A percentile compares a stretch with the other conserved stretches of the same genome.
phyloP scores from a whole-genome alignment of 2,888 invertebrate species.

The Sesamia inferens region DNA sequence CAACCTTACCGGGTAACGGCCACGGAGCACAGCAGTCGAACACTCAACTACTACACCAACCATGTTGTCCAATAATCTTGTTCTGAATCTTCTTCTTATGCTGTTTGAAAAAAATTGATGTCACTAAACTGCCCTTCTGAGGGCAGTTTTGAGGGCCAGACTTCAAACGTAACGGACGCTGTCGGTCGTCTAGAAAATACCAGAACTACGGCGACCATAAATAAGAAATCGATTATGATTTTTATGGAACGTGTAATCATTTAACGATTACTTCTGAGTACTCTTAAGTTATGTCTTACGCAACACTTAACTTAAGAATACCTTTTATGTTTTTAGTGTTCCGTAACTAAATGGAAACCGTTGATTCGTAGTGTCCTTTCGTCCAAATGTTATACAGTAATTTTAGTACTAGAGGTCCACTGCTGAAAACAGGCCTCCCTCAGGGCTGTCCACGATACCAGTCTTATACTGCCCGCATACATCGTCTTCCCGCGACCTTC shows the following conservation, averaged over 20 bases:
- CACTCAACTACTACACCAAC: no score
- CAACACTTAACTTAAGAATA: conserved; percentile 3
- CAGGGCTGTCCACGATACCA: no score
- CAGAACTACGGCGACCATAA: conserved; percentile 16
- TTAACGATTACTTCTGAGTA: conserved; percentile 30
- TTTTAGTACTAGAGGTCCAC: no score
- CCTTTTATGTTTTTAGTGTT: conserved; percentile 23
- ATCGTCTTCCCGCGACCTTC: no score
- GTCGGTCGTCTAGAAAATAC: conserved; percentile 38
- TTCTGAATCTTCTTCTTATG: neutral
- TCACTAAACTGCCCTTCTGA: neutral
- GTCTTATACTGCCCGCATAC: no score
- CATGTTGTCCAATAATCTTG: no score
- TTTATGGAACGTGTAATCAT: conserved; percentile 42
- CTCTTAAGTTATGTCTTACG: conserved; percentile 7
- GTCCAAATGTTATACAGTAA: neutral
- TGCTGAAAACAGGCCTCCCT: no score
- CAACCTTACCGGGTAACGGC: neutral
- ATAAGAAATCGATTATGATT: conserved; percentile 23
- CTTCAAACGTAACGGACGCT: conserved; percentile 24
- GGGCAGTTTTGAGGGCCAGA: neutral
- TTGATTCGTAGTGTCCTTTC: neutral
- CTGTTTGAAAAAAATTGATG: neutral
- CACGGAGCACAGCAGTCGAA: no score
- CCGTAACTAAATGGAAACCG: neutral